Conservation (phyloP, 64 coral and sea anemone species). For the Stichodactyla mertensii region DNA sequence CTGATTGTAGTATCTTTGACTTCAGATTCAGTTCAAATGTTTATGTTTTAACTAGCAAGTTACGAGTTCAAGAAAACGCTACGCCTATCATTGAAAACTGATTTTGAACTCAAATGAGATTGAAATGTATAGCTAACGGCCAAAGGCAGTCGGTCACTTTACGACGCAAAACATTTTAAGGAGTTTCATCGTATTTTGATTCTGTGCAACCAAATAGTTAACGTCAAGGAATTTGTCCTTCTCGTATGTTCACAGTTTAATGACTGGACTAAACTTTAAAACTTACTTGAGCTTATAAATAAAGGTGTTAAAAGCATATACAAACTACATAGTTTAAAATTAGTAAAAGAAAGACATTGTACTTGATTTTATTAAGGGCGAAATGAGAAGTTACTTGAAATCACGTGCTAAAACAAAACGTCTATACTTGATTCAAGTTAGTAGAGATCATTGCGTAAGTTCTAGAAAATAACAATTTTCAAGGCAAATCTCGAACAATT, state of each 20-base stretch:
- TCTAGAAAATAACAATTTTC: neutral
- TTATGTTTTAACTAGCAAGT: too few relatives aligned
- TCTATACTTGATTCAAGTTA: neutral
- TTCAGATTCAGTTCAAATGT: too few relatives aligned
- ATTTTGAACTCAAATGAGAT: too few relatives aligned
- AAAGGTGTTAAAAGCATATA: neutral
- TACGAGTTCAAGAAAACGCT: too few relatives aligned
- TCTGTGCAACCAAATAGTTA: neutral
- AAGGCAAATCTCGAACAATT: neutral
- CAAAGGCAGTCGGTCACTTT: too few relatives aligned
- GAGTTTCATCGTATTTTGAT: neutral
- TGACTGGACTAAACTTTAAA: neutral
- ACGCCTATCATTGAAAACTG: too few relatives aligned
- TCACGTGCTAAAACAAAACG: neutral
- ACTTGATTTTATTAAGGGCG: neutral
- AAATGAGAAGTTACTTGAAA: neutral
- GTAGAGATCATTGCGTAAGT: neutral
- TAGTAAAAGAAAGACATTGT: neutral
- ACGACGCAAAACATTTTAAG: neutral
- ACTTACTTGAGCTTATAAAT: neutral
- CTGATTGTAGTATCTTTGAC: too few relatives aligned
- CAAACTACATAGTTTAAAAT: neutral
- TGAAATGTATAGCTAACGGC: too few relatives aligned
- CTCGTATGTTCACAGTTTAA: neutral
- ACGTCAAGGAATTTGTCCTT: neutral